A percentile compares a stretch with the other conserved stretches of the same genome.
phyloP scores from a whole-genome alignment of 1,140 invertebrate genomes.

The Drosophila biarmipes region DNA sequence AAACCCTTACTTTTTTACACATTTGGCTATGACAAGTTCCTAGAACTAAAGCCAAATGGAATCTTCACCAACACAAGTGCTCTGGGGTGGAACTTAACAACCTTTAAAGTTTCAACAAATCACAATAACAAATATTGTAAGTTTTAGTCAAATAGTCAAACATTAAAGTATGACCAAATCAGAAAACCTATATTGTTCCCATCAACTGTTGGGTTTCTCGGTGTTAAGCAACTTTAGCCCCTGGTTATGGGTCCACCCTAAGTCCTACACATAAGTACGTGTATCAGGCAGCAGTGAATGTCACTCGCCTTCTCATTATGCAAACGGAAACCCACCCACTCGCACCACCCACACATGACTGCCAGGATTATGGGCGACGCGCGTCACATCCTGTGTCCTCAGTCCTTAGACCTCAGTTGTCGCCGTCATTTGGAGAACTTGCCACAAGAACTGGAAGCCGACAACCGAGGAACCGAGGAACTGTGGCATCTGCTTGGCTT shows the following conservation, averaged over 20 bases:
- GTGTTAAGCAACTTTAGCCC: neutral
- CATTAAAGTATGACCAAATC: too few species aligned
- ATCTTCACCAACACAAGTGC: neutral
- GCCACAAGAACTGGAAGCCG: conserved; percentile 28
- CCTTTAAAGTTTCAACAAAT: neutral
- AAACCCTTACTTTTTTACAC: too few species aligned
- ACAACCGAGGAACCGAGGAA: conserved; percentile 27
- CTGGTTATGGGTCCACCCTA: neutral
- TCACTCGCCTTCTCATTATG: conserved; percentile 37
- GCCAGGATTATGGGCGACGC: conserved; percentile 33
- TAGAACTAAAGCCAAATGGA: neutral
- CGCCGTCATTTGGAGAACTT: conserved; percentile 23
- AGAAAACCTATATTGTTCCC: too few species aligned
- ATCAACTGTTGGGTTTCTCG: neutral
- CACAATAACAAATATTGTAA: neutral
- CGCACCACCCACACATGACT: conserved; percentile 14
- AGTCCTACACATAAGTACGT: conserved; percentile 1
- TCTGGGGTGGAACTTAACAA: neutral
- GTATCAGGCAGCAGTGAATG: conserved; percentile 7
- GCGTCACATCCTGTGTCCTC: conserved; percentile 15
- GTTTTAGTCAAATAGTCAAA: too few species aligned
- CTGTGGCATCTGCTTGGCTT: conserved; percentile 54
- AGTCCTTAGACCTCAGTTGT: conserved; percentile 7
- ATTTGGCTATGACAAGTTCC: too few species aligned
- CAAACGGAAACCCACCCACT: conserved; percentile 18